These are phyloP conservation scores for Spilogale gracilis DNA, from an alignment of 2,113 vertebrate genomes.

Conservation along the genomic window DNA sequence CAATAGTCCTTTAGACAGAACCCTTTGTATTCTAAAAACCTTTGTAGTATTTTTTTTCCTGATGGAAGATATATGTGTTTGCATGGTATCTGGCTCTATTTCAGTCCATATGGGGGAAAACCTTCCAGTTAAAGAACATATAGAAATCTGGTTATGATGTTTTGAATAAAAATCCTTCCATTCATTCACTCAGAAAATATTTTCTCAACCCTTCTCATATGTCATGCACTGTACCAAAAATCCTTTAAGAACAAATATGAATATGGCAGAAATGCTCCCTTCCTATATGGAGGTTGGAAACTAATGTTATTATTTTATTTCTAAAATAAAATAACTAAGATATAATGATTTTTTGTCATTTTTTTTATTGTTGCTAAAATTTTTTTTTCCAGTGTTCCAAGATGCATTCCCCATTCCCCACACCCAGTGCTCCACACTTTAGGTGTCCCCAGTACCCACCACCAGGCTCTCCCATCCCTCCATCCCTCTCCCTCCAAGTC, in stretches of 20 bases:
- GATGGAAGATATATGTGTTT: not conserved
- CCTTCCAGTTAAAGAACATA: not conserved
- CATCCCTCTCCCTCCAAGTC: too few species aligned
- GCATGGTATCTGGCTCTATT: not conserved
- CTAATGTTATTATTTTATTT: not conserved
- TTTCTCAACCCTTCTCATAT: not conserved
- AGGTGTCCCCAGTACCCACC: too few species aligned
- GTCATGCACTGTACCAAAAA: not conserved
- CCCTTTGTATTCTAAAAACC: not conserved
- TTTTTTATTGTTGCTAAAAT: not conserved
- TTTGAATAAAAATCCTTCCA: not conserved
- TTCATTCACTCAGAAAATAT: not conserved
- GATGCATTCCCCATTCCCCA: too few species aligned
- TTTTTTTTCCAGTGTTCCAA: too few species aligned
- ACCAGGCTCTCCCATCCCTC: too few species aligned
- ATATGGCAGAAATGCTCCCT: not conserved
- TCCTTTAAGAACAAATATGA: not conserved
- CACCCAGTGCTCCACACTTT: too few species aligned
- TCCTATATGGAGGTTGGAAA: not conserved
- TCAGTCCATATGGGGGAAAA: not conserved
- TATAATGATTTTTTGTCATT: not conserved
- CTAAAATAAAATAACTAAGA: not conserved
- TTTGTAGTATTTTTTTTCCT: not conserved
- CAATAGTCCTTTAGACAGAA: not conserved
- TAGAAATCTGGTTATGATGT: not conserved